Conservation (phyloP, 1,140 invertebrate species). For the Papilio dardanus region DNA sequence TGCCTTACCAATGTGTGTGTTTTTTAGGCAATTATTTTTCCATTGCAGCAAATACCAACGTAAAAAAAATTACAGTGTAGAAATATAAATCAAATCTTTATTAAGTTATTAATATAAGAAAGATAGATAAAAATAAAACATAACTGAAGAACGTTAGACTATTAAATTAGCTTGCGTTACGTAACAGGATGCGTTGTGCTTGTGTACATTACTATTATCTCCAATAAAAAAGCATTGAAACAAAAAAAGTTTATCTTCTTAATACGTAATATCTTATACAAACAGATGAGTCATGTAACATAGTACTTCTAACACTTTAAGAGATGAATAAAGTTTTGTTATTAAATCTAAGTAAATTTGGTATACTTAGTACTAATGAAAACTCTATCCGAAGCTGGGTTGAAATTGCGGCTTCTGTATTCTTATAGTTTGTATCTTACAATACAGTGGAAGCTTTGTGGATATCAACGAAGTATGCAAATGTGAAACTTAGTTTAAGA, state of each 20-base stretch:
- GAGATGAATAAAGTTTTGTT: background rate
- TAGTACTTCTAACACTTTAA: background rate
- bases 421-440: background rate
- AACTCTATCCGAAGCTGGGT: background rate
- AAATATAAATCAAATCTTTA: background rate
- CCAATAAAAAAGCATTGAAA: background rate
- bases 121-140: background rate
- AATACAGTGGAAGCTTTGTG: background rate
- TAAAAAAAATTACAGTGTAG: background rate
- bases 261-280: background rate
- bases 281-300: slow-evolving; percentile 6
- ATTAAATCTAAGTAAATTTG: background rate
- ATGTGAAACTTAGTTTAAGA: too few species aligned
- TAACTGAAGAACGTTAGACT: background rate
- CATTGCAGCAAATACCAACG: too few species aligned
- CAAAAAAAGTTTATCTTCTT: background rate
- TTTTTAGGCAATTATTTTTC: too few species aligned
- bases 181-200: slow-evolving; percentile 12
- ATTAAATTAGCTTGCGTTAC: background rate
- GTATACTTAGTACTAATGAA: background rate
- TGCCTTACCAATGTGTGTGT: too few species aligned
- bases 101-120: background rate
- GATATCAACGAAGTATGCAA: background rate
- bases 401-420: background rate
- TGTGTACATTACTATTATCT: background rate